These are phyloP conservation scores for Cochlearius cochlearius DNA, from an alignment of 2,113 vertebrate genomes.

Conservation along the genomic window DNA sequence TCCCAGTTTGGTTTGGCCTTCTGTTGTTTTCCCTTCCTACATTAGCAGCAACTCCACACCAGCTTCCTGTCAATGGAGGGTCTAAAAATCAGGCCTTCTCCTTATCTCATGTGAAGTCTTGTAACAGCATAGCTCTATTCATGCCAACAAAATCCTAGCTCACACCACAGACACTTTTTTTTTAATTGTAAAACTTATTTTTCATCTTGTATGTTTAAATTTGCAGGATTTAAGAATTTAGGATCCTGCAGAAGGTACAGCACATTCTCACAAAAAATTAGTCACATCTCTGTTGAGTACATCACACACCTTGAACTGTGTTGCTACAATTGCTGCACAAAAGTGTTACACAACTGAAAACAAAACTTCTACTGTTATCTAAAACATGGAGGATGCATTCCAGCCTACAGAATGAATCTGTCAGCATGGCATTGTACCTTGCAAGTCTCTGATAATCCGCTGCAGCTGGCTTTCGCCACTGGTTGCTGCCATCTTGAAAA, in stretches of 20 bases:
- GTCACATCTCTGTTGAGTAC: background rate
- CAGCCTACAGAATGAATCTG: background rate
- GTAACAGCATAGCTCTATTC: background rate
- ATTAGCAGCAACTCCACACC: background rate
- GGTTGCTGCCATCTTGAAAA: slow-evolving; percentile 76
- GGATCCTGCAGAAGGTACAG: background rate
- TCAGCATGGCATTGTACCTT: slow-evolving; percentile 74
- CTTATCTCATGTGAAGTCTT: background rate
- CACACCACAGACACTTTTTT: background rate
- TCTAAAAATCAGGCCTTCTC: background rate
- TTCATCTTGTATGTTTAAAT: background rate
- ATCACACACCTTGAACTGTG: background rate
- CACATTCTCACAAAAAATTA: background rate
- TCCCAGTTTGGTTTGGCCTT: background rate
- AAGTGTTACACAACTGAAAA: background rate
- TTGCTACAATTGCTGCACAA: background rate
- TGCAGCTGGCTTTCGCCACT: slow-evolving; percentile 89
- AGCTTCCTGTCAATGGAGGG: background rate
- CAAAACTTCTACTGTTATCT: background rate
- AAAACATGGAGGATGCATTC: background rate
- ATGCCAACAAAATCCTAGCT: background rate
- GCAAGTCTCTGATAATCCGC: slow-evolving; percentile 91
- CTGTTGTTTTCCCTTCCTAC: background rate
- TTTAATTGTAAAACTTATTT: background rate
- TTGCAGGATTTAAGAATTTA: background rate